Evolutionary conservation across 2,113 vertebrate genomes (phyloP).

Genomic region (Halcyon senegalensis): DNA sequence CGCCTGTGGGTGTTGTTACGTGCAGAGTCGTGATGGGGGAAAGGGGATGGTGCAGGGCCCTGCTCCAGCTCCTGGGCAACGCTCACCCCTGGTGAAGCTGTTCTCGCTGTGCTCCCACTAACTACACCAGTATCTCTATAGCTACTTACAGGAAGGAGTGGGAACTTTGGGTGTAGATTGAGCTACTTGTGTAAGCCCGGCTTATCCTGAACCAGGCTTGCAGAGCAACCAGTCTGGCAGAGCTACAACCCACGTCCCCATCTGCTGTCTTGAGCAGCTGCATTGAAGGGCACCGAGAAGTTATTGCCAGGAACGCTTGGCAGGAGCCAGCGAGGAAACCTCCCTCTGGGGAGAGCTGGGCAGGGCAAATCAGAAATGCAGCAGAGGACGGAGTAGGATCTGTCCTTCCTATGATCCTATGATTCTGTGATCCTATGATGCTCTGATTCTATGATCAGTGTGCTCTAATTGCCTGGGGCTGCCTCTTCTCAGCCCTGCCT

Average conservation of each 20-base stretch:
- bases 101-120: background rate
- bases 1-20: background rate
- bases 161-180: background rate
- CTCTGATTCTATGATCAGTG: no score
- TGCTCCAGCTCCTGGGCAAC: background rate
- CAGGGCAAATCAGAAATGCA: background rate
- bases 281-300: constrained; percentile 28
- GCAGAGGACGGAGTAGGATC: background rate
- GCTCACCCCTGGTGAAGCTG: background rate
- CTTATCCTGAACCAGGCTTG: background rate
- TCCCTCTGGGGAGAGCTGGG: background rate
- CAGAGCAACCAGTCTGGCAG: constrained; percentile 35
- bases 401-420: background rate
- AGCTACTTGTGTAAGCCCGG: background rate
- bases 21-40: background rate
- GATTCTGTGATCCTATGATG: no score
- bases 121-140: background rate
- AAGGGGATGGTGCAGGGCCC: background rate
- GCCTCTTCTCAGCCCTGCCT: background rate
- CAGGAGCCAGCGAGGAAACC: constrained; percentile 23
- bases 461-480: background rate
- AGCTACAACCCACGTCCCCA: constrained; percentile 32
- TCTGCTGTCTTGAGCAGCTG: constrained; percentile 60
- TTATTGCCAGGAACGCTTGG: constrained; percentile 50
- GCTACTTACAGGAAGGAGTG: background rate